phyloP scores from a whole-genome alignment of 1,140 invertebrate species.

The Zaprionus ornatus region DNA sequence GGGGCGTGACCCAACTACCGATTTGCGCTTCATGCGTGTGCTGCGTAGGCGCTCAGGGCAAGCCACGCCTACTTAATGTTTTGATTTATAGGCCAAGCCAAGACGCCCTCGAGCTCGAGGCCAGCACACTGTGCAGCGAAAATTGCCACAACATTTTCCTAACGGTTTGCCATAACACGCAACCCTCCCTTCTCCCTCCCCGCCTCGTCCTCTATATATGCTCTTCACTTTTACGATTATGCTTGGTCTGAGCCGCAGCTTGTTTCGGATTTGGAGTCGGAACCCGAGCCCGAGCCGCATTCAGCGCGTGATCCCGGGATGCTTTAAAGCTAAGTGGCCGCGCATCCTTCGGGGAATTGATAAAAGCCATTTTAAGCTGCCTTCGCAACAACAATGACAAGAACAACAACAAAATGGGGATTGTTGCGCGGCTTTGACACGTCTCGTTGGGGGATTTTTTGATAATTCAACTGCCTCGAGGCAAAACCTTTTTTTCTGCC shows the following conservation, averaged over 20 bases:
- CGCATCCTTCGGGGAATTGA: constrained; percentile 63
- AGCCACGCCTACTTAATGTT: constrained; percentile 74
- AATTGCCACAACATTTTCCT: background rate
- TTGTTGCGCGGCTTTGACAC: constrained; percentile 20
- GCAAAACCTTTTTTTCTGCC: background rate
- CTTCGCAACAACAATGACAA: constrained; percentile 26
- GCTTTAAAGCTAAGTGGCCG: constrained; percentile 65
- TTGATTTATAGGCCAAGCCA: constrained; percentile 69
- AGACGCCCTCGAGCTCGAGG: constrained; percentile 35
- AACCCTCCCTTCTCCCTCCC: background rate
- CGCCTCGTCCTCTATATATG: background rate
- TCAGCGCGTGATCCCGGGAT: constrained; percentile 2
- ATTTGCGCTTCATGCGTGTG: background rate
- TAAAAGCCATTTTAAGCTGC: constrained; percentile 57
- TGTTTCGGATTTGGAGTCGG: background rate
- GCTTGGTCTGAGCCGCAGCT: background rate
- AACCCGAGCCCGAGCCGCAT: background rate
- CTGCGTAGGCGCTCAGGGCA: constrained; percentile 18
- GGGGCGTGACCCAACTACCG: background rate
- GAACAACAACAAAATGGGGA: background rate
- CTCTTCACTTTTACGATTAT: constrained; percentile 49
- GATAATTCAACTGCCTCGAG: constrained; percentile 13
- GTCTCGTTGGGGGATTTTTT: constrained; percentile 22
- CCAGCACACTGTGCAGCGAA: constrained; percentile 15
- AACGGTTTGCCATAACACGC: constrained; percentile 1